A percentile compares a stretch with the other conserved stretches of the same genome.
phyloP scores from a whole-genome alignment of 2,113 vertebrate species.

The Cheirogaleus medius region DNA sequence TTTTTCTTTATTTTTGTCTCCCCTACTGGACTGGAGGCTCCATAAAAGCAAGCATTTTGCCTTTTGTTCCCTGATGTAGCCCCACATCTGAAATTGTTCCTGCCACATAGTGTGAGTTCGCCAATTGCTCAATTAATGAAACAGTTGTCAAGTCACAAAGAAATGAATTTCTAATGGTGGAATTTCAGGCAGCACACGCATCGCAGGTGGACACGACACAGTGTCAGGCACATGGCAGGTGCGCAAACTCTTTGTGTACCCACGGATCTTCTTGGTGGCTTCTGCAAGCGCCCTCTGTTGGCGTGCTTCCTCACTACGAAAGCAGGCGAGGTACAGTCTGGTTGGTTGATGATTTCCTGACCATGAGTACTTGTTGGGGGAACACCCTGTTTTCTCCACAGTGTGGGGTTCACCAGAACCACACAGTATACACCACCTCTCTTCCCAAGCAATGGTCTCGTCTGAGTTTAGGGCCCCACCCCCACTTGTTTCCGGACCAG shows the following conservation, averaged over 20 bases:
- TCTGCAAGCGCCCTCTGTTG: neutral
- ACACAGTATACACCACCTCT: neutral
- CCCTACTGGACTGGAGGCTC: neutral
- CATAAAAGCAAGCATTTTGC: neutral
- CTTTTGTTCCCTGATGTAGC: neutral
- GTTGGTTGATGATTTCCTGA: neutral
- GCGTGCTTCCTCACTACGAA: neutral
- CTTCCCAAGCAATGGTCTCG: conserved; percentile 49
- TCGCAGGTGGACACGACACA: neutral
- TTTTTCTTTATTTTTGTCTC: neutral
- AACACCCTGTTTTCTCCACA: neutral
- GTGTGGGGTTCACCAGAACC: neutral
- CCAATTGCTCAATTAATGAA: neutral
- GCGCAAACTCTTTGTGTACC: neutral
- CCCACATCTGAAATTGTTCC: neutral
- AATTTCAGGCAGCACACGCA: neutral
- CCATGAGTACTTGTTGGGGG: accelerated
- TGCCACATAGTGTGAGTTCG: neutral
- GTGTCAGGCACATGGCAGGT: accelerated
- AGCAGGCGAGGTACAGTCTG: neutral
- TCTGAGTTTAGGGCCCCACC: conserved; percentile 62
- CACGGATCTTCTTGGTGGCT: neutral
- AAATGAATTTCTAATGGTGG: neutral
- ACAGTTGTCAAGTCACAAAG: neutral
- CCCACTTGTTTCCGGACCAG: conserved; percentile 85